Evolutionary conservation across 2,888 invertebrate genomes (phyloP), one percentile per base, ranked within the genome.

Genomic region (Epiperipatus broadwayi): DNA sequence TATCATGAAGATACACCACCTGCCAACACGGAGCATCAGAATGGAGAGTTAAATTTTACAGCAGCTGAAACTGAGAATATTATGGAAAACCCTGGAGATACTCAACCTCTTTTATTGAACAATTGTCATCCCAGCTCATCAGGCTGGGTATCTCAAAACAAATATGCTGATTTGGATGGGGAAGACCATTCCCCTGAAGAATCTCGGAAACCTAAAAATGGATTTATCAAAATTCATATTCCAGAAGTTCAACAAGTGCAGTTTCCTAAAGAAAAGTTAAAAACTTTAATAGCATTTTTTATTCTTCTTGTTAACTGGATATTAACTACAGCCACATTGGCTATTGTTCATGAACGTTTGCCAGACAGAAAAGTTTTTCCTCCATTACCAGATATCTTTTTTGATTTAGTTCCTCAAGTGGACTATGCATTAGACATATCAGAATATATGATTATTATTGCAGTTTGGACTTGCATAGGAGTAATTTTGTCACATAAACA

Each of bases 401-500:
- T 85, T 50, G 78, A 80, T 59, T 72, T 75, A 56, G 68, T 83
- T 44, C 66, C 66, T 41, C 52, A 72, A 48, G 53, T 53, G 38
- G 75, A 76, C 55, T 79, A 79, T 78, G 81, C 76, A 28, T 69
- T 85, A 40, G 69, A 71, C 55, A 75, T 78, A 42, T 81, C 81
- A 39, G 85, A 87, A 63, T 73, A 79, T 59, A 67, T 84, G 50
- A 83, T 85, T 56, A 78, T 85, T 68, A 63, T 77, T 52, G 73
- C 75, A 46, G 75, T 79, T 47, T 74, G 73, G 52, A 69, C 74
- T 39, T 74, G 78, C 46, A 69, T 78, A 61, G 58, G 78, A 47
- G 70, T 81, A 49, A 71, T 83, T 48, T 62, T 81, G 52, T 73
- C 83, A 59, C 85, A 87, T 64, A 79, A 77, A 58, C 78, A 84